Base-by-base conservation (phyloP, 2,113 vertebrate genomes). In the Thalassarche chlororhynchos region DNA sequence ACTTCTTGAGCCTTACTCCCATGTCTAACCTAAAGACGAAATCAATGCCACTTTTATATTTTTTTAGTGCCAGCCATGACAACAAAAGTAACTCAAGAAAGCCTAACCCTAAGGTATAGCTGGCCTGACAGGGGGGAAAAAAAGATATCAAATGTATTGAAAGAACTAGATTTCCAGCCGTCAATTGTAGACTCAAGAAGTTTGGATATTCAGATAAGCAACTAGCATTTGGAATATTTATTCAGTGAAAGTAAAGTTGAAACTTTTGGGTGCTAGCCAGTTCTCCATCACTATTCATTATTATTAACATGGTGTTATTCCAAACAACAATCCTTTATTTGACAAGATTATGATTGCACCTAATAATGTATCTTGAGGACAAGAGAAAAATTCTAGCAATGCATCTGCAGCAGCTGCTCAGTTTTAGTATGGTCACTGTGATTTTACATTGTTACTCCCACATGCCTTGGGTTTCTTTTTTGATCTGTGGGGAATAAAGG, bases 111-210 rank as follows among this genome's bases (percentile, higher is more conserved):
- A n/a, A 64, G 5, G 4, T n/a, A 44, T 7, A 42, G 24, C 5
- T 19, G 11, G 4, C 5, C n/a, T 75, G n/a, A 26, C 0, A 44
- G 4, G 2, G 40, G 5, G 3, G 1, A 52, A 62, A 58, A 49
- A 21, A 47, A 40, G 1, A 25, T 62, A 38, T 26, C 1, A 1
- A 61, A 70, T 5, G 0, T 62, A 38, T 34, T 68, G 62, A 68
- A 87, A 68, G 20, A 71, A 31, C 31, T 38, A 38, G 8, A 82
- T 47, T 76, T 93, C 25, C 17, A 61, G 12, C 8, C 1, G 2
- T 21, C 19, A 49, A 17, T 29, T 17, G 29, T 10, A 82, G 23
- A 49, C 12, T 49, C 5, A 16, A 80, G 54, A 92, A 75, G 11
- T 14, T 55, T 87, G 7, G 14, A 7, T 65, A 72, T 74, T 93